Percentiles rank a stretch among this genome's conserved stretches.
phyloP scores from a whole-genome alignment of 2,113 vertebrate genomes.

The Noturus placidus region DNA sequence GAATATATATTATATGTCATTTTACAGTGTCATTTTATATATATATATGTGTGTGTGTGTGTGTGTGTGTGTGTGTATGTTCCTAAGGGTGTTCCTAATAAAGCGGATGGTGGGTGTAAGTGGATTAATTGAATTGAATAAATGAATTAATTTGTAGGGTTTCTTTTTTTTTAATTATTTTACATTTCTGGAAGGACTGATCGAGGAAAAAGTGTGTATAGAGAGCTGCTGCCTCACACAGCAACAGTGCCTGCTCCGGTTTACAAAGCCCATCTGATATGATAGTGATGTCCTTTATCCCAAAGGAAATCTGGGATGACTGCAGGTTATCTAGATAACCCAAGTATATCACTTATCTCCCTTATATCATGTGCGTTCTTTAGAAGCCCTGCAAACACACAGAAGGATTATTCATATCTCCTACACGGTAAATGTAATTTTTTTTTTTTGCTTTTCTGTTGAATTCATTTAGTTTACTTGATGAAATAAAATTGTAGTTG shows the following conservation, averaged over 20 bases:
- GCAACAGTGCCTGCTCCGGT: neutral
- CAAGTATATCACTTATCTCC: neutral
- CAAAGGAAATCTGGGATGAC: conserved; percentile 25
- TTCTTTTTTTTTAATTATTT: no score
- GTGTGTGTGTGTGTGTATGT: no score
- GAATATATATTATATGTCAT: no score
- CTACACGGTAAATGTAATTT: neutral
- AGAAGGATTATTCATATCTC: neutral
- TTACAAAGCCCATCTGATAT: conserved; percentile 29
- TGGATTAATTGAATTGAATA: neutral
- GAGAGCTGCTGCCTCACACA: conserved; percentile 29
- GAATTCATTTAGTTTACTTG: neutral
- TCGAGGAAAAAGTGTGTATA: neutral
- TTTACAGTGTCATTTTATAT: no score
- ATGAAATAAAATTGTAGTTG: neutral
- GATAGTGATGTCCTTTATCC: conserved; percentile 41
- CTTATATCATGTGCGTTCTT: neutral
- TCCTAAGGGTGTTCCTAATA: no score
- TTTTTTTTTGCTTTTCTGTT: neutral
- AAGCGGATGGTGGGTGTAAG: neutral
- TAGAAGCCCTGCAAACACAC: neutral
- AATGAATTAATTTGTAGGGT: no score
- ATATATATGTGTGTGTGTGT: no score
- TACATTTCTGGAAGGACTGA: no score
- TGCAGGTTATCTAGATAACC: conserved; percentile 32